Base-by-base conservation (phyloP, 2,797 vertebrate genomes). In the Phoxinus dragarum region DNA sequence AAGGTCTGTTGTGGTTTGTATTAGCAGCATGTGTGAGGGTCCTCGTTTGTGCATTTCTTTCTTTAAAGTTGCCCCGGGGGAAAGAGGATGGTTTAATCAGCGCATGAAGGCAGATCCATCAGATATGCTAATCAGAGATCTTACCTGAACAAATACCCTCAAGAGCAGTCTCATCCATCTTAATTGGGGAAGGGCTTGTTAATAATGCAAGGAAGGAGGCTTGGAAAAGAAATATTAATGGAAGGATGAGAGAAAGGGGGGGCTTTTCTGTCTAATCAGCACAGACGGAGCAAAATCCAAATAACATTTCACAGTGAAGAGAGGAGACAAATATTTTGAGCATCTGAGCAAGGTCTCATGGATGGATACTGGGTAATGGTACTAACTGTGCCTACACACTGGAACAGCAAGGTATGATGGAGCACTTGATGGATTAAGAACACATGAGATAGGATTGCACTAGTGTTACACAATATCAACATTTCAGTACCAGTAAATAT, bases 101-200 rank as follows among this genome's bases (percentile, higher is more conserved):
- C 87, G 91, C 90, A 91, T 90, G 92, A 91, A 89, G 91, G 91
- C 86, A 76, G 90, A 94, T 93, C 93, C 91, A 94, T 94, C 94
- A 94, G 93, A 92, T 94, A 95, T 95, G 94, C 90, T 95, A 95
- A 95, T 93, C 90, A 93, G 92, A 88, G 86, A 93, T 91, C 92
- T 94, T 93, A 94, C 93, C 94, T 94, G 93, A 94, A 93, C 93
- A 95, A 94, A 95, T 90, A 94, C 90, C 91, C 93, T 93, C 91
- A 93, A 93, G 92, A 94, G 93, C 89, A 92, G 92, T 89, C 92
- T 94, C 93, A 93, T 94, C 92, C 92, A 90, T 93, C 91, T 91
- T 95, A 94, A 94, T 95, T 94, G 94, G 93, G 92, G 92, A 92
- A 93, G 1, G 91, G 88, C 93, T 94, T 91, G 92, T 95, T 95